phyloP scores from a whole-genome alignment of 30 jellyfish, hydroid and myxozoan genomes.

The Aurelia sp. region DNA sequence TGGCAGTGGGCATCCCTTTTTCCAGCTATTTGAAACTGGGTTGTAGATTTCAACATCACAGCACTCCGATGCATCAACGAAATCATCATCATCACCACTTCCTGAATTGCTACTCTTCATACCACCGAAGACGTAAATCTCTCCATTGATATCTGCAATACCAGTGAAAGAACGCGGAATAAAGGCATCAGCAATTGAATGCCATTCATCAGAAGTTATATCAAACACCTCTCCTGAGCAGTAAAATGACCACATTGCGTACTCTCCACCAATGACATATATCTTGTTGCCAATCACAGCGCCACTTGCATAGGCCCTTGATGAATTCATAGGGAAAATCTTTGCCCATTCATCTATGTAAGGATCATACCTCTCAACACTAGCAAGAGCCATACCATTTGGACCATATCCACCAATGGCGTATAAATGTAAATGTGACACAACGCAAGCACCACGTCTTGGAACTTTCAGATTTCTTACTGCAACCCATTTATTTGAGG shows the following conservation, averaged over 20 bases:
- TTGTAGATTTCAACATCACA: slow-evolving; percentile 90
- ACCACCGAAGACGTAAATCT: slow-evolving; percentile 93
- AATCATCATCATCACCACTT: slow-evolving; percentile 83
- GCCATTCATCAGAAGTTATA: slow-evolving; percentile 94
- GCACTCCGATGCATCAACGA: slow-evolving; percentile 95
- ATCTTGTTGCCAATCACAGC: slow-evolving; percentile 87
- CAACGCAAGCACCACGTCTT: slow-evolving; percentile 96
- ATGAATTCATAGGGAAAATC: slow-evolving; percentile 92
- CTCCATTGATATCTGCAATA: slow-evolving; percentile 51
- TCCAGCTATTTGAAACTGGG: slow-evolving; percentile 59
- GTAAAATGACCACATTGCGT: slow-evolving; percentile 98
- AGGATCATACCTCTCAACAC: slow-evolving; percentile 97
- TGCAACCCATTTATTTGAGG: slow-evolving; percentile 65
- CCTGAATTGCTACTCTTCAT: slow-evolving; percentile 68
- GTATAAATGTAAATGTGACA: slow-evolving; percentile 83
- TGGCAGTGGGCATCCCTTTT: slow-evolving; percentile 83
- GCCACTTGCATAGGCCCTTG: slow-evolving; percentile 98
- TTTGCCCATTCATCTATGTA: slow-evolving; percentile 95
- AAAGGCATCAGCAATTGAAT: slow-evolving; percentile 79
- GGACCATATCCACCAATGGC: slow-evolving; percentile 99
- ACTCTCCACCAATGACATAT: slow-evolving; percentile 97
- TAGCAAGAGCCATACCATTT: slow-evolving; percentile 87
- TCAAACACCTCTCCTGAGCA: slow-evolving; percentile 97
- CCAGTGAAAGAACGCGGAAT: slow-evolving; percentile 92
- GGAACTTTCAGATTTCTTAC: slow-evolving; percentile 85